Evolutionary conservation across 2,797 vertebrate genomes (phyloP), one percentile per base, ranked within the genome.

Genomic region (Cynodonichthys magdalenae): DNA sequence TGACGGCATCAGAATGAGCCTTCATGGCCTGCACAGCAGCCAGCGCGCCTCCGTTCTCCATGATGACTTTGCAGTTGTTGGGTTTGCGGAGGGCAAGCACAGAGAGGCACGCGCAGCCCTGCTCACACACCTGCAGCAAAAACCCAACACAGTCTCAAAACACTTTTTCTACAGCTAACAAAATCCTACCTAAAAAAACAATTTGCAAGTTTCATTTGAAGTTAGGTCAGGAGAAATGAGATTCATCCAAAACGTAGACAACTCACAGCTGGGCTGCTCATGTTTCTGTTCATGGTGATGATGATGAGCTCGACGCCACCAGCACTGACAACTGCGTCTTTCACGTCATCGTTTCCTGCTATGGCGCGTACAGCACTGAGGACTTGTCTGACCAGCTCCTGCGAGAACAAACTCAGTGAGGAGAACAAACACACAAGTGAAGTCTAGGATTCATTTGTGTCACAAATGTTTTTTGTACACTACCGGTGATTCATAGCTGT

Each of bases 291-390:
- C 87, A 99, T 93, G 24, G 95, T 93, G 0, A 97, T 90, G 62
- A 98, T 92, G 1, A 98, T 95, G 8, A 97, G 91, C 53, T 95
- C 91, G 0, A 95, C 94, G 15, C 92, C 96, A 0, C 96, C 96
- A 0, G 94, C 92, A 0, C 52, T 92, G 4, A 96, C 94, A 0
- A 96, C 92, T 17, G 94, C 94, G 0, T 99, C 97, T 59, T 99
- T 99, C 54, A 99, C 97, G 0, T 98, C 96, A 0, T 99, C 98
- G 0, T 99, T 99, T 50, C 96, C 96, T 0, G 97, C 96, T 0
- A 99, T 75, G 0, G 96, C 95, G 42, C 94, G 87, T 75, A 99
- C 82, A 7, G 95, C 95, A 0, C 94, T 89, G 0, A 99, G 85
- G 45, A 96, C 94, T 81, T 99, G 96, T 59, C 91, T 95, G 64